Evolutionary conservation across 2,888 invertebrate species (phyloP).

Genomic region (Carcina quercana): DNA sequence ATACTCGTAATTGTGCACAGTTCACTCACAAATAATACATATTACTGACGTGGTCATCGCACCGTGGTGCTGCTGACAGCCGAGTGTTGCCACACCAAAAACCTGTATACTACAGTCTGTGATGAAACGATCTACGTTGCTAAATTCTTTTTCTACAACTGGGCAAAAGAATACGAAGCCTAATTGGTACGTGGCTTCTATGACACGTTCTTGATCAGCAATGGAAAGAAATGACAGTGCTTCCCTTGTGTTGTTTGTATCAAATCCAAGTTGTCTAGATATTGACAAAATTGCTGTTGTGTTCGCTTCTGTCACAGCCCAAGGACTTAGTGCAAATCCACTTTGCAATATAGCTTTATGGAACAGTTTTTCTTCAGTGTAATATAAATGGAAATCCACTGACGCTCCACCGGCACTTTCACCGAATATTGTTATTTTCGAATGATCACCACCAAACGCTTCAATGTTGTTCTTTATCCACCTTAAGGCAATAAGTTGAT

Average conservation of each 20-base stretch:
- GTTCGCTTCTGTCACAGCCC: slow-evolving; percentile 26
- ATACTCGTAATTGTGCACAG: no score
- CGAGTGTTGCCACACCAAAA: no score
- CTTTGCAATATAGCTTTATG: slow-evolving; percentile 38
- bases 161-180: slow-evolving; percentile 8
- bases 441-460: slow-evolving; percentile 39
- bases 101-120: no score
- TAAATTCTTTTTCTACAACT: slow-evolving; percentile 24
- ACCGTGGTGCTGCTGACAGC: no score
- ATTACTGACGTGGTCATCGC: no score
- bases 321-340: slow-evolving; percentile 27
- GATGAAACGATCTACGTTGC: slow-evolving; percentile 26
- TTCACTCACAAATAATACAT: no score
- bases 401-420: slow-evolving; percentile 37
- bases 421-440: slow-evolving; percentile 37
- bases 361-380: slow-evolving; percentile 27
- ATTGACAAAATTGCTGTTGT: slow-evolving; percentile 27
- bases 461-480: slow-evolving; percentile 37
- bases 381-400: slow-evolving; percentile 38
- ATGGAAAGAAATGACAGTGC: slow-evolving; percentile 21
- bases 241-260: slow-evolving; percentile 15
- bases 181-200: slow-evolving; percentile 16
- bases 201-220: slow-evolving; percentile 15
- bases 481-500: no score
- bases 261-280: slow-evolving; percentile 27